These are phyloP conservation scores for Samia ricini DNA, from an alignment of 1,140 invertebrate genomes.

Conservation along the genomic window DNA sequence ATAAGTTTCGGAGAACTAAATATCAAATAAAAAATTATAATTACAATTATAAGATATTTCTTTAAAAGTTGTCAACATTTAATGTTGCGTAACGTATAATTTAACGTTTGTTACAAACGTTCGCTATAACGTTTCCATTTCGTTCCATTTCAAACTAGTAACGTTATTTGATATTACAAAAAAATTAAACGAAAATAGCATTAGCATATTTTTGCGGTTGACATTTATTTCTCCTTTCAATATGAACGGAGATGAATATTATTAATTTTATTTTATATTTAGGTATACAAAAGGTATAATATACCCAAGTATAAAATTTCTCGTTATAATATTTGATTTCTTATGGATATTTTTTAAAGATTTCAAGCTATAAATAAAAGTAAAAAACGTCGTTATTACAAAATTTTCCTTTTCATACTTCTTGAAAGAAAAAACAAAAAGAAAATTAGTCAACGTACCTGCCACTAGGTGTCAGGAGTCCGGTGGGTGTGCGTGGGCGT, in stretches of 20 bases:
- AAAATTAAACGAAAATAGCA: too few relatives aligned
- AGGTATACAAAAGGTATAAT: background rate
- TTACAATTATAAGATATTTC: too few relatives aligned
- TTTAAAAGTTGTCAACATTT: background rate
- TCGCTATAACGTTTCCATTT: too few relatives aligned
- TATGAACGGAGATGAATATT: too few relatives aligned
- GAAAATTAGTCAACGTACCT: slow-evolving; percentile 72
- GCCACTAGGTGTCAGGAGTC: slow-evolving; percentile 83
- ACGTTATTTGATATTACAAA: too few relatives aligned
- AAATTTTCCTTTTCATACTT: background rate
- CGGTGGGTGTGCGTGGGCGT: slow-evolving; percentile 86
- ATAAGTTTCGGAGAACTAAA: background rate
- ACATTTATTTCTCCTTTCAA: too few relatives aligned
- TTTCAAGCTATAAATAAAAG: background rate
- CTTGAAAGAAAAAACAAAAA: background rate
- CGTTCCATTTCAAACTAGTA: too few relatives aligned
- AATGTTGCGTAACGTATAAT: background rate
- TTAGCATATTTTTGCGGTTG: too few relatives aligned
- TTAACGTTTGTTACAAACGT: too few relatives aligned
- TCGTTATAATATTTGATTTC: background rate
- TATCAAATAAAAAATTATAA: background rate
- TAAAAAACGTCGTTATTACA: background rate
- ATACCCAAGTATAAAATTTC: background rate
- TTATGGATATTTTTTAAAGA: background rate
- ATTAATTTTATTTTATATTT: too few relatives aligned